A percentile compares a stretch with the other conserved stretches of the same genome.
phyloP scores from a whole-genome alignment of 2,113 vertebrate species.

The Asarcornis scutulata region DNA sequence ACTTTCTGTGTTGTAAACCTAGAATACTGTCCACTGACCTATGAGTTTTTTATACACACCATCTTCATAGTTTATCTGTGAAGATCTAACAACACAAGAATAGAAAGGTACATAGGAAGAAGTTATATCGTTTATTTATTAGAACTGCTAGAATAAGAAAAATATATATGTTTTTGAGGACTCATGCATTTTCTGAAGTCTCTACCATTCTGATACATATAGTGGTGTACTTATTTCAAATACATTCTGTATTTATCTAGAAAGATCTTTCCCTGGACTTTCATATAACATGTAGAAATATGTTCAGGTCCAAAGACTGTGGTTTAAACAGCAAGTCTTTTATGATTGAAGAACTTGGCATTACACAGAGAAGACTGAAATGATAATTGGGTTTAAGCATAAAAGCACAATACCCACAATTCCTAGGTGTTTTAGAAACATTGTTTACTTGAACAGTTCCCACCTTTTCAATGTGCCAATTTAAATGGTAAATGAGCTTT shows the following conservation, averaged over 20 bases:
- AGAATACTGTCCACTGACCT: neutral
- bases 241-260: neutral
- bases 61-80: neutral
- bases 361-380: neutral
- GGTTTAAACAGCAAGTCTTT: neutral
- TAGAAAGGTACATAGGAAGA: neutral
- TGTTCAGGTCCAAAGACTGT: neutral
- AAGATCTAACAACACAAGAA: neutral
- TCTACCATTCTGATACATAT: neutral
- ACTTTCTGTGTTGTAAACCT: neutral
- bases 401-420: neutral
- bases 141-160: neutral
- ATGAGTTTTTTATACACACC: neutral
- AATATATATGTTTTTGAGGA: neutral
- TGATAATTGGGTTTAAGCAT: neutral
- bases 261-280: neutral
- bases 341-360: neutral
- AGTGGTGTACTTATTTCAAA: neutral
- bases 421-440: neutral
- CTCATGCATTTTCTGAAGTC: neutral
- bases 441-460: neutral
- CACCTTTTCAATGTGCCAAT: neutral
- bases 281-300: neutral
- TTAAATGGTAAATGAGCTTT: neutral
- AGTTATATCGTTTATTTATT: neutral